These are phyloP conservation scores for Pollenia angustigena DNA, from an alignment of 2,888 invertebrate genomes.

Conservation along the genomic window DNA sequence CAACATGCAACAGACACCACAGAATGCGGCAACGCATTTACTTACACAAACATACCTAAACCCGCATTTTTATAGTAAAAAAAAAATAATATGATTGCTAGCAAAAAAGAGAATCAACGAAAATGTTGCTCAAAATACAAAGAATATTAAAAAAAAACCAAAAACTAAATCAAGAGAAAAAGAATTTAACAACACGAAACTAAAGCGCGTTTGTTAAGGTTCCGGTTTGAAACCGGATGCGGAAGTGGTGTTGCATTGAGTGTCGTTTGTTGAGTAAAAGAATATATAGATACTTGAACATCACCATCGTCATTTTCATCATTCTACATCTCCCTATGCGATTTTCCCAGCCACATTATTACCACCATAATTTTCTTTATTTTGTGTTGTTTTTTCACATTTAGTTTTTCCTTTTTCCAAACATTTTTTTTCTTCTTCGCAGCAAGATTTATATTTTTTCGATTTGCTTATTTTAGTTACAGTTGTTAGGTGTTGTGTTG, in stretches of 20 bases:
- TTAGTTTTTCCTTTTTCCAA: conserved; percentile 20
- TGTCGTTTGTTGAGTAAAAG: conserved; percentile 67
- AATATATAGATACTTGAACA: conserved; percentile 25
- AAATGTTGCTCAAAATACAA: conserved; percentile 38
- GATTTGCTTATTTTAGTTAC: conserved; percentile 49
- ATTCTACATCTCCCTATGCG: neutral
- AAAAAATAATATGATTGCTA: conserved; percentile 45
- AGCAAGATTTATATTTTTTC: conserved; percentile 51
- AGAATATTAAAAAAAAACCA: neutral
- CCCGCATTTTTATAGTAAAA: conserved; percentile 7
- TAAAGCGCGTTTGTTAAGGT: conserved; percentile 70
- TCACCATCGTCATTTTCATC: conserved; percentile 12
- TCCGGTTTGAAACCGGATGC: conserved; percentile 71
- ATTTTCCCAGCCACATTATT: neutral
- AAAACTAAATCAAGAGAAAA: conserved; percentile 11
- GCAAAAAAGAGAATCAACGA: neutral
- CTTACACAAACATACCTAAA: neutral
- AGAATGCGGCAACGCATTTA: conserved; percentile 18
- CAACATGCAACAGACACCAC: conserved; percentile 31
- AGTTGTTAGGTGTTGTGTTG: conserved; percentile 46
- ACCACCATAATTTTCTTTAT: conserved; percentile 42
- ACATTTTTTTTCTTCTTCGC: neutral
- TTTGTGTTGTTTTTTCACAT: conserved; percentile 34
- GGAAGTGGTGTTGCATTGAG: conserved; percentile 71
- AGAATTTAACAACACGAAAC: conserved; percentile 53